Evolutionary conservation across 2,113 vertebrate genomes (phyloP).

Genomic region (Benitochromis conjunctus): DNA sequence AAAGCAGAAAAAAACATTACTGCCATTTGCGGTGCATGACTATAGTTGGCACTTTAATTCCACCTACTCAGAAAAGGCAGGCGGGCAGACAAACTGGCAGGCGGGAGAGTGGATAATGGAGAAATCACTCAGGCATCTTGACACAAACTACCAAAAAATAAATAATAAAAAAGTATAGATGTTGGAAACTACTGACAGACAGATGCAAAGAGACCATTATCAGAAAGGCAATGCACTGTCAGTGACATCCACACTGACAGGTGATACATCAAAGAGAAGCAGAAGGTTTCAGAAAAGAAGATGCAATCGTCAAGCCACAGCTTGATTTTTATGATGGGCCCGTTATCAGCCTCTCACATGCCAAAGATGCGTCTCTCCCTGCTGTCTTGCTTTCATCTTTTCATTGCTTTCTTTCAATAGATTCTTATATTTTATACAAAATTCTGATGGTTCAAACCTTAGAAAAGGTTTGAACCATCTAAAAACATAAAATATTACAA

Average conservation of each 20-base stretch:
- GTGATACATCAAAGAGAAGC: background rate
- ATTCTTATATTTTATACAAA: background rate
- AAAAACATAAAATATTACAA: background rate
- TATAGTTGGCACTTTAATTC: constrained; percentile 40
- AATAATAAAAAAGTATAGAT: background rate
- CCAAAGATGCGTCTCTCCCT: constrained; percentile 20
- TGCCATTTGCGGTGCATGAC: constrained; percentile 32
- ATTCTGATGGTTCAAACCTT: background rate
- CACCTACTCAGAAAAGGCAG: constrained; percentile 48
- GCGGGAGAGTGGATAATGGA: constrained; percentile 19
- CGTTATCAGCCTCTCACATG: constrained; percentile 1
- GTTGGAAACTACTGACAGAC: background rate
- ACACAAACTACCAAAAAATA: background rate
- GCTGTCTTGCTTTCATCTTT: constrained; percentile 3
- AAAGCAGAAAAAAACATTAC: background rate
- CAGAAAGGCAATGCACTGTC: background rate
- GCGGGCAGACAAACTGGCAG: constrained; percentile 16
- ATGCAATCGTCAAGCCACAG: constrained; percentile 13
- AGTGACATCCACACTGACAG: background rate
- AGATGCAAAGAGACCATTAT: background rate
- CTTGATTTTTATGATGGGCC: background rate
- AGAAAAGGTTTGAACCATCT: background rate
- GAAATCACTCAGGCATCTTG: constrained; percentile 21
- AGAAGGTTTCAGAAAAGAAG: background rate
- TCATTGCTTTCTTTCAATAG: background rate